Base-by-base conservation (phyloP, 2,888 invertebrate genomes). In the Cephalotes varians region DNA sequence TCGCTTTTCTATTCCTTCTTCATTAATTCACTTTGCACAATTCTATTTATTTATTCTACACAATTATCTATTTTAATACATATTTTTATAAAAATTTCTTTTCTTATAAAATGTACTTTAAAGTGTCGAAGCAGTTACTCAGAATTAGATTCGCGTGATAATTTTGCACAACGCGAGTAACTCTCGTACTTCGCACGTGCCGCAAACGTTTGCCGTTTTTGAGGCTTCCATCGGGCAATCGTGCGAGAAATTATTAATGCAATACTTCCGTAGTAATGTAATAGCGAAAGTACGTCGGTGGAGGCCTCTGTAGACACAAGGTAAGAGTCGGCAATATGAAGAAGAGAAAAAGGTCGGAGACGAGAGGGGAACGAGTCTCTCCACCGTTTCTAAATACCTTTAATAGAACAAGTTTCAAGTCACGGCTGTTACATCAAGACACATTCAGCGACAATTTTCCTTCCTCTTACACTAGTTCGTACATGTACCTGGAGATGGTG, bases 331-430 rank as follows among this genome's bases (percentile, higher is more conserved):
- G 71, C 62, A 86, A 82, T 76, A 83, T 76, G 79, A 81, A 80
- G 58, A 85, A 74, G 73, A 85, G 44, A 80, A 83, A 85, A 84
- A 85, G 88, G 81, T 83, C 71, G 28, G 80, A 56, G 87, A 88
- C 85, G 89, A 90, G 84, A 85, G 85, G 88, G 76, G 82, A 85
- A 85, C 89, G 85, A 82, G 87, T 86, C 86, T 85, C 86, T 83
- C 76, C 74, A 83, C 88, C 79, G 88, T 88, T 85, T 88, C 69
- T 84, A 80, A 67, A 79, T 81, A 88, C 90, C 88, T 86, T 85
- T 86, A 87, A 91, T 87, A 73, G 84, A 93, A 91, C 91, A 84
- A 91, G 92, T 92, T 92, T 88, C 37, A 62, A 62, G 40, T 85
- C 15, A 47, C 37, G 74, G 69, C 54, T 79, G 47, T 62, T 81